Percentiles rank a stretch among this genome's conserved stretches.
These are phyloP conservation scores for Arion vulgaris DNA, from an alignment of 1,140 invertebrate genomes.

Conservation along the genomic window DNA sequence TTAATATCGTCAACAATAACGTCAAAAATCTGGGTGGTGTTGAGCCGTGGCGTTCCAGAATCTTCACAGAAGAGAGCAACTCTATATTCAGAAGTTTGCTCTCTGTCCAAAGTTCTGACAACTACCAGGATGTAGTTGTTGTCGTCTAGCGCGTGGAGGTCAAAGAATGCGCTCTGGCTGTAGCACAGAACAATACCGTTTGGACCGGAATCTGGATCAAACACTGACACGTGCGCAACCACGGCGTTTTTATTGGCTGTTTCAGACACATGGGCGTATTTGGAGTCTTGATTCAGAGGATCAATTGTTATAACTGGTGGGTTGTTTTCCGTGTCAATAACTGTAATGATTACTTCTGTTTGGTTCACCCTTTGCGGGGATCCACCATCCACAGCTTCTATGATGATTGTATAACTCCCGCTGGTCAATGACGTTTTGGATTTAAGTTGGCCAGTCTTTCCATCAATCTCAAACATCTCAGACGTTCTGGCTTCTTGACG, in stretches of 20 bases:
- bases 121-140: slow-evolving; percentile 47
- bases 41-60: slow-evolving; percentile 82
- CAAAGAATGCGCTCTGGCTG: slow-evolving; percentile 74
- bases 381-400: slow-evolving; percentile 47
- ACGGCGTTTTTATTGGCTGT: slow-evolving; percentile 84
- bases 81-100: slow-evolving; percentile 44
- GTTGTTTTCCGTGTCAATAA: slow-evolving; percentile 85
- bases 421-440: slow-evolving; percentile 36
- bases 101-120: slow-evolving; percentile 45
- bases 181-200: slow-evolving; percentile 77
- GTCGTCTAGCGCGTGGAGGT: slow-evolving; percentile 43
- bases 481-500: slow-evolving; percentile 40
- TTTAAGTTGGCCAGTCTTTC: slow-evolving; percentile 50
- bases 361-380: slow-evolving; percentile 32
- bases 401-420: slow-evolving; percentile 43
- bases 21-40: slow-evolving; percentile 86
- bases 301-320: slow-evolving; percentile 89
- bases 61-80: slow-evolving; percentile 72
- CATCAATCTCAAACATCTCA: slow-evolving; percentile 51
- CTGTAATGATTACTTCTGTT: slow-evolving; percentile 82
- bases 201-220: slow-evolving; percentile 45
- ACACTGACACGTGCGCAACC: slow-evolving; percentile 49
- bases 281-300: slow-evolving; percentile 86
- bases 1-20: slow-evolving; percentile 93
- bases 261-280: slow-evolving; percentile 90